Conservation (phyloP, 1,140 invertebrate genomes). For the Calycopis cecrops region DNA sequence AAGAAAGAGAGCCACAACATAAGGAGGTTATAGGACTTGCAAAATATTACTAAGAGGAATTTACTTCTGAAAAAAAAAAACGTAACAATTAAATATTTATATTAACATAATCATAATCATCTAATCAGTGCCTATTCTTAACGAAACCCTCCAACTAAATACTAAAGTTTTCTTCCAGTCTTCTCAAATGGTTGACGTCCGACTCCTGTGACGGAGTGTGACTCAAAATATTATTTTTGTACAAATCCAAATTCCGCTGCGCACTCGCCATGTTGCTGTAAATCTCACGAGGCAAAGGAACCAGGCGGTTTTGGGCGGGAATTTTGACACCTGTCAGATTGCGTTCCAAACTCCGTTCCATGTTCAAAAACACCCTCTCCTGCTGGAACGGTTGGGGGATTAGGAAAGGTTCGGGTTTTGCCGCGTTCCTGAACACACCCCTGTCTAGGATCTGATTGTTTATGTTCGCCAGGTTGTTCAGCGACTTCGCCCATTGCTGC, state of each 20-base stretch:
- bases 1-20: no score
- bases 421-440: slow-evolving; percentile 41
- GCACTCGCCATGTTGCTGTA: slow-evolving; percentile 55
- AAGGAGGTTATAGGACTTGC: no score
- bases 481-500: slow-evolving; percentile 65
- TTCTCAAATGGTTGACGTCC: slow-evolving; percentile 63
- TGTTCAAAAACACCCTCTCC: slow-evolving; percentile 43
- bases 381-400: slow-evolving; percentile 44
- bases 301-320: slow-evolving; percentile 48
- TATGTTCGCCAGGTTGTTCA: slow-evolving; percentile 53
- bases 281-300: slow-evolving; percentile 53
- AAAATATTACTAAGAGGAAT: no score
- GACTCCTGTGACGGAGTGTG: slow-evolving; percentile 48
- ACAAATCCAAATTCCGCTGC: slow-evolving; percentile 53
- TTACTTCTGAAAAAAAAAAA: no score
- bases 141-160: slow-evolving; percentile 36
- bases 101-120: neutral
- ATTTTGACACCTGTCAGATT: slow-evolving; percentile 52
- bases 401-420: slow-evolving; percentile 53
- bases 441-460: slow-evolving; percentile 50
- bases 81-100: no score
- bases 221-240: slow-evolving; percentile 65
- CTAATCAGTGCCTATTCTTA: neutral
- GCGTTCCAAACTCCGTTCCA: slow-evolving; percentile 47
- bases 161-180: slow-evolving; percentile 69